Base-by-base conservation (phyloP, 2,113 vertebrate species). In the Silurus asotus region DNA sequence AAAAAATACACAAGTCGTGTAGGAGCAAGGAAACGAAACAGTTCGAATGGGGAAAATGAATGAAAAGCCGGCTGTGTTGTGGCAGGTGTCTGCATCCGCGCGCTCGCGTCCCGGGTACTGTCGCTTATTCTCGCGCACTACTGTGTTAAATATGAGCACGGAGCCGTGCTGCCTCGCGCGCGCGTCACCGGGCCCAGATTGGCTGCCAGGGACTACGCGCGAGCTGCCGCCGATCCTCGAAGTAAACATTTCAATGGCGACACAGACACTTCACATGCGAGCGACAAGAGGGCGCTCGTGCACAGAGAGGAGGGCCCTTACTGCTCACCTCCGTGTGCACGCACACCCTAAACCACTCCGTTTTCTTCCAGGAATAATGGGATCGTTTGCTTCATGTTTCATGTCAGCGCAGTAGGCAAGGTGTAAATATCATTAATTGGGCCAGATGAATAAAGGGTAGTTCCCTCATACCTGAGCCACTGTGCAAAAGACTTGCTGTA, bases 161-260 rank as follows among this genome's bases (percentile, higher is more conserved):
- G 91, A 89, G 94, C 95, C 90, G 92, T 89, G 90, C 87, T 94
- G 95, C 97, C 96, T 97, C 94, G 87, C 91, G 93, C 93, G 93
- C 93, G 93, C 97, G 97, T 99, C 97, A 98, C 91, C 94, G 95
- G 91, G 91, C 93, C 92, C 94, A 97, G 97, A 97, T 97, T 97
- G 97, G 97, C 96, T 96, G 96, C 56, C 28, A 59, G 93, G 37
- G 94, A 93, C 93, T 93, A 86, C 82, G 90, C 91, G 90, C 92
- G 88, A 90, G 94, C 91, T 93, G 94, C 93, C 93, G 94, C 91
- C 93, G 95, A 93, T 95, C 94, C 94, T 87, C 82, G 19, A 91
- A 93, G 94, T 95, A 93, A 90, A 91, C 93, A 62, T 74, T 82
- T 78, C 84, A 85, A 80, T 58, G 61, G 79, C 65, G 82, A 79